These are phyloP conservation scores for Hymenochirus boettgeri DNA, from an alignment of 2,113 vertebrate species.

Conservation along the genomic window DNA sequence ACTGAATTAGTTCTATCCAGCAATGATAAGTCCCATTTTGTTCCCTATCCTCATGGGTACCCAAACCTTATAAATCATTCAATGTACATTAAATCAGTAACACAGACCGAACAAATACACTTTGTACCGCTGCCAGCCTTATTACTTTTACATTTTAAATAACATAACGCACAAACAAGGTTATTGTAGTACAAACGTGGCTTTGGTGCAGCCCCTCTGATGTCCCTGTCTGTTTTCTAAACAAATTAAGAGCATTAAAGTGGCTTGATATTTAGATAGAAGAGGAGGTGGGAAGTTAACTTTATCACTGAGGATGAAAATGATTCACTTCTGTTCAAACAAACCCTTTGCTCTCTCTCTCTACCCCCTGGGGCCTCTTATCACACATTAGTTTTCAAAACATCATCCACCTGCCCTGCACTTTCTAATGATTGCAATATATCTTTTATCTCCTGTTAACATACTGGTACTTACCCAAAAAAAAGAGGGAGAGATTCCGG, in stretches of 20 bases:
- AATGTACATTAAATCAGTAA: conserved; percentile 45
- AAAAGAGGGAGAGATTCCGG: conserved; percentile 63
- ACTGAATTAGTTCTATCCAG: conserved; percentile 44
- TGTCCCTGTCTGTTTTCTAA: conserved; percentile 43
- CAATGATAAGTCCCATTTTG: conserved; percentile 46
- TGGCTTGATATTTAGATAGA: conserved; percentile 48
- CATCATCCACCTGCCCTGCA: conserved; percentile 61
- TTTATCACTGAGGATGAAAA: conserved; percentile 60
- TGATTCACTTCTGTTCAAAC: conserved; percentile 61
- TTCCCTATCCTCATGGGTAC: conserved; percentile 43
- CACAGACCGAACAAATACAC: conserved; percentile 42
- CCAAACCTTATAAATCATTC: conserved; percentile 45
- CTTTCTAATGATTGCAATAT: conserved; percentile 59
- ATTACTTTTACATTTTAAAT: conserved; percentile 42
- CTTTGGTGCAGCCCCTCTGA: not conserved
- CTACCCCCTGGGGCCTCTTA: conserved; percentile 62
- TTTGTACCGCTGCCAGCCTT: conserved; percentile 23
- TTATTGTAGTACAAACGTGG: conserved; percentile 25
- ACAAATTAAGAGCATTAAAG: conserved; percentile 46
- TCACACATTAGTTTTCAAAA: conserved; percentile 66
- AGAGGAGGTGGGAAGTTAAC: conserved; percentile 48
- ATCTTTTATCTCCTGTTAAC: conserved; percentile 67
- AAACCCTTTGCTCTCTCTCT: conserved; percentile 50
- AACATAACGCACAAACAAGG: conserved; percentile 37
- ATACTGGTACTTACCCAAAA: conserved; percentile 62